These are phyloP conservation scores for Eptesicus fuscus DNA, from an alignment of 2,113 vertebrate genomes.

Conservation along the genomic window DNA sequence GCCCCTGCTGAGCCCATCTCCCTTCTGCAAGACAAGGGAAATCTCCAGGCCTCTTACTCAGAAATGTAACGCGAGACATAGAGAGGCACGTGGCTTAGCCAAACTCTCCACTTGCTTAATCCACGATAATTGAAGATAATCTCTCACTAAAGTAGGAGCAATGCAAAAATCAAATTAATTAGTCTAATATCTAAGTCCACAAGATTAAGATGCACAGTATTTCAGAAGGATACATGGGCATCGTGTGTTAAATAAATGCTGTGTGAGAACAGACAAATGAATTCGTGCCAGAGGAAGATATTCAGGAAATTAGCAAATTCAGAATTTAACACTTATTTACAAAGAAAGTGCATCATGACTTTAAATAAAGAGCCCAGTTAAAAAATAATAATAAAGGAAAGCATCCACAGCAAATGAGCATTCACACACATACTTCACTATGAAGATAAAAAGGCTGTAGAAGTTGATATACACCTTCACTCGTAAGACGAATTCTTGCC, in stretches of 20 bases:
- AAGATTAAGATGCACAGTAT: conserved; percentile 24
- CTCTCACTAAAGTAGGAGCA: not conserved
- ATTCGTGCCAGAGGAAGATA: not conserved
- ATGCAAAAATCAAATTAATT: conserved; percentile 56
- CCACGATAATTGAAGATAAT: conserved; percentile 40
- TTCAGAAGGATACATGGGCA: not conserved
- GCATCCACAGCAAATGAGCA: not conserved
- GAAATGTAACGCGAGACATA: not conserved
- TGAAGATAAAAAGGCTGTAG: not conserved
- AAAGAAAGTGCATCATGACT: not conserved
- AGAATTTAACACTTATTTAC: not conserved
- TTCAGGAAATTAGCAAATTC: not conserved
- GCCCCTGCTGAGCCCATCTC: not conserved
- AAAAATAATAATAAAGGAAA: not conserved
- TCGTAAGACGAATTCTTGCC: not conserved
- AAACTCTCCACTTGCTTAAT: not conserved
- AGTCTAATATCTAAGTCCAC: conserved; percentile 22
- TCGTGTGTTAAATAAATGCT: conserved; percentile 21
- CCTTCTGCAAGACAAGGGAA: not conserved
- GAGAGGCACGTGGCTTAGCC: not conserved
- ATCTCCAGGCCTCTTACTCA: not conserved
- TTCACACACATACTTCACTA: not conserved
- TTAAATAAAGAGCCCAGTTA: not conserved
- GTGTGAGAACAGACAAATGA: conserved; percentile 12
- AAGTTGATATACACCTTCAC: no score